Evolutionary conservation across 2,888 invertebrate genomes (phyloP), one percentile per base, ranked within the genome.

Genomic region (Eristalis arbustorum): DNA sequence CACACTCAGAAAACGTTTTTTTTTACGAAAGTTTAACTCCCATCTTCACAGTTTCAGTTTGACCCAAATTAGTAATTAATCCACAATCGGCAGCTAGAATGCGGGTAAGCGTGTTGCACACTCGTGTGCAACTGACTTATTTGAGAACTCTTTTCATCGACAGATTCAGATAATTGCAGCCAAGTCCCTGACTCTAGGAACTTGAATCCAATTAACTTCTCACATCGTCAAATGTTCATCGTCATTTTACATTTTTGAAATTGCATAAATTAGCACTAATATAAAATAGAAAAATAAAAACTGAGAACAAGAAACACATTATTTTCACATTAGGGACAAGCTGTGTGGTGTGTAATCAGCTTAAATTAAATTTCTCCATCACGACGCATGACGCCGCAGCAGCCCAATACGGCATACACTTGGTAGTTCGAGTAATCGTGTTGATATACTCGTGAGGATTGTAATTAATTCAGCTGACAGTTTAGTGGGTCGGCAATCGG

Each of bases 401-500:
- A 63, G 80, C 6, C 49, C 75, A 84, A 75, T 75, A 56, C 11
- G 31, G 62, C 49, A 49, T 49, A 49, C 8, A 49, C 49, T 49
- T 49, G 18, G 18, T 49, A 49, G 49, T 49, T 49, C n/a, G 49
- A 49, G 49, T 18, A 18, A 49, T 49, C 49, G 49, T 49, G 49
- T 49, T 49, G 49, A 18, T 49, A 49, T 49, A 81, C 76, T 57
- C 84, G 49, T 68, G 84, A 79, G 74, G 81, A 81, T 77, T 85
- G 82, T 85, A 77, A 85, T 85, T 85, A 85, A 85, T 82, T 82
- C 82, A 82, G 82, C 77, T 85, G 85, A 85, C 85, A 82, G 85
- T 82, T 85, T 82, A 77, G 76, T 85, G 61, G 85, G 85, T 82
- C 80, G 74, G 49, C 76, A 76, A 62, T 74, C 64, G 31, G 71